Base-by-base conservation (phyloP, 2,113 vertebrate species). In the Ceyx melanurus region DNA sequence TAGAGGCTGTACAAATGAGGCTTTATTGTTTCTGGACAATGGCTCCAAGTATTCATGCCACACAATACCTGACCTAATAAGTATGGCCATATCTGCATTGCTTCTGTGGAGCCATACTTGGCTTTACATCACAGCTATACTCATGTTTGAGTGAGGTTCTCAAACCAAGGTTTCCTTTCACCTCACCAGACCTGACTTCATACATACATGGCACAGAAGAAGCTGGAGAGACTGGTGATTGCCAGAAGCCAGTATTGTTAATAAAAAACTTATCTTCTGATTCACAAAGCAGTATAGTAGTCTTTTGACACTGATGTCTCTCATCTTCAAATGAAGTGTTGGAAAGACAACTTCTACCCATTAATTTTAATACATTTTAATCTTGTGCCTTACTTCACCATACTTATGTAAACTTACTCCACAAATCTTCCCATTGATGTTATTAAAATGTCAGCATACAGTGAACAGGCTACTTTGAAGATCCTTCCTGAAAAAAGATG, bases 281-380 rank as follows among this genome's bases (percentile, higher is more conserved):
- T 74, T 56, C 48, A 73, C 46, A 85, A 54, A 76, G 51, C 17
- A 73, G 51, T 45, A 35, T 19, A 29, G 15, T 35, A 43, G 56
- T 54, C 62, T 90, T 82, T 70, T 75, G 86, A 62, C 68, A 51
- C 21, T 62, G 37, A 18, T 80, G 15, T 35, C 81, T 90, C 84
- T 89, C 71, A 48, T 70, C 50, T 87, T 82, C 51, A 87, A 45
- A 90, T 66, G 13, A 91, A 89, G 37, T 48, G 9, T 42, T 85
- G 78, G 58, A 87, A 82, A 89, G 74, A 70, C 21, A 66, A 45
- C 18, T 88, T 71, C 54, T 76, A 85, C 9, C 13, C 56, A 67
- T 73, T 62, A 22, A 40, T 87, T 94, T 82, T 79, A 79, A 87
- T 54, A 70, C 7, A 56, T 84, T 92, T 92, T 82, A 37, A 92